A percentile compares a stretch with the other conserved stretches of the same genome.
Conservation (phyloP, 2,888 invertebrate species). For the Harpagoxenus sublaevis region DNA sequence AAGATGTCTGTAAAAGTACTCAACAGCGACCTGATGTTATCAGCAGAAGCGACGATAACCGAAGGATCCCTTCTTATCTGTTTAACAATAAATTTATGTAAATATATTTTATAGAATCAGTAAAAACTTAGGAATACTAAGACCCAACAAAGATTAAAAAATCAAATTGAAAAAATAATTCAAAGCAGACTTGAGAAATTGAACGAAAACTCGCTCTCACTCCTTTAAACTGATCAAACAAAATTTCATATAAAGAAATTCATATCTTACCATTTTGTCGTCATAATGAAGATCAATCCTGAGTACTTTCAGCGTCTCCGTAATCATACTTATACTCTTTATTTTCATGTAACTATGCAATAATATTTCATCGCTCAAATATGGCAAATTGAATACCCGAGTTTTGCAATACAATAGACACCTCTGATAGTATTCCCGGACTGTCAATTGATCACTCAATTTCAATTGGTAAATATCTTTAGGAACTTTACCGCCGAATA, state of each 20-base stretch:
- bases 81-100: constrained; percentile 40
- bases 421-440: constrained; percentile 81
- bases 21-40: constrained; percentile 88
- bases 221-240: not conserved
- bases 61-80: constrained; percentile 88
- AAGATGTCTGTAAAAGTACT: constrained; percentile 87
- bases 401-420: constrained; percentile 84
- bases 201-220: not conserved
- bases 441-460: constrained; percentile 74
- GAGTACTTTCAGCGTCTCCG: constrained; percentile 73
- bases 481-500: constrained; percentile 73
- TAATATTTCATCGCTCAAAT: constrained; percentile 79
- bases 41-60: constrained; percentile 88
- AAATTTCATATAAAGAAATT: not conserved
- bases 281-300: constrained; percentile 87
- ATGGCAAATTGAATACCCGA: constrained; percentile 84
- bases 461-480: constrained; percentile 51
- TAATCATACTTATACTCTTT: constrained; percentile 87
- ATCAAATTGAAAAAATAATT: not conserved
- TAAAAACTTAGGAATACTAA: not conserved
- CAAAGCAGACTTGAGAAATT: not conserved
- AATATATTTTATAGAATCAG: constrained; percentile 9
- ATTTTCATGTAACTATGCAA: constrained; percentile 85
- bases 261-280: constrained; percentile 18
- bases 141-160: not conserved